Base-by-base conservation (phyloP, 2,113 vertebrate species). In the Zootoca vivipara region DNA sequence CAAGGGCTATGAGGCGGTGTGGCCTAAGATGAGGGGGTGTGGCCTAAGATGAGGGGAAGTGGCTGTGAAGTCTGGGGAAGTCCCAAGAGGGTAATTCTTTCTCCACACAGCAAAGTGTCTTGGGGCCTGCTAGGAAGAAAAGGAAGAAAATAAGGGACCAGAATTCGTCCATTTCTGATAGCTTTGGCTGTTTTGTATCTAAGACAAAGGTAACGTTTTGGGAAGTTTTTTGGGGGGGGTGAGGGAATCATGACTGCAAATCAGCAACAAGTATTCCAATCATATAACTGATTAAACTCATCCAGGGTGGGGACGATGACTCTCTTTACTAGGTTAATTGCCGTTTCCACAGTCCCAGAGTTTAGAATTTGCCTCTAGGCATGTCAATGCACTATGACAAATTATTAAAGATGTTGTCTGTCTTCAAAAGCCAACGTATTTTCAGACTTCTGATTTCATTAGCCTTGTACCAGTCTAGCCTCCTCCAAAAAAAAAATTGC, bases 401-500 rank as follows among this genome's bases (percentile, higher is more conserved):
- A 92, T 93, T 83, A 89, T 42, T 90, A 88, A 94, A 91, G 83
- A 92, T 87, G 83, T 87, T 88, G 92, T 92, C 93, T 86, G 89
- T 92, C 86, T 87, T 90, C 91, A 94, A 93, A 64, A 83, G 86
- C 67, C 16, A 40, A 87, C 0, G 0, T 82, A 90, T 86, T 91
- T 87, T 94, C 92, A 92, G 90, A 86, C 91, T 94, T 94, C 92
- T 82, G 69, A 90, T 78, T 93, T 91, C 89, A 91, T 93, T 93
- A 95, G 81, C 38, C 86, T 86, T 93, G 79, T 20, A 62, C 1
- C 40, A 82, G 58, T 90, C 80, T 79, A 84, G 13, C 86, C 42
- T 91, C 84, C 89, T 83, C 46, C 70, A 73, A 89, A 94, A 92
- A 5, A 30, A 30, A 35, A 65, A 65, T 22, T 22, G 69, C 62